Evolutionary conservation across 2,113 vertebrate species (phyloP), one percentile per base, ranked within the genome.

Genomic region (Neotoma lepida): DNA sequence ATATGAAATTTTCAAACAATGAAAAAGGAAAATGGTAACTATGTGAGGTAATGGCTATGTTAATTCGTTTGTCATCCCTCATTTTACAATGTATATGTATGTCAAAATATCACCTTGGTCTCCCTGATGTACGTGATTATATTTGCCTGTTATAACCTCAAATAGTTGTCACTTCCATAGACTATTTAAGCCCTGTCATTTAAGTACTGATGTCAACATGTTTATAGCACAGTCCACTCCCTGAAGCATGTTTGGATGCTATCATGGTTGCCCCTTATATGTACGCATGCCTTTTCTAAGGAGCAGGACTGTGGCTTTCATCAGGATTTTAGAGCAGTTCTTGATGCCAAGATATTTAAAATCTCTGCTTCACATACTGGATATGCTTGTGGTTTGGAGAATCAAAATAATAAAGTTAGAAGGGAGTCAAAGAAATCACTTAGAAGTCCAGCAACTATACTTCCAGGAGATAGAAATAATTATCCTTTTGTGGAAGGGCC

Each of bases 371-470:
- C 77, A 22, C 86, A 91, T 33, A 88, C 85, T 39, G 88, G 81
- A 87, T 54, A 64, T 70, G 74, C n/a, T 96, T 87, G 63, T 33
- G 30, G 96, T 94, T 93, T 96, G 39, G 15, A 94, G 66, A 96
- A 91, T 96, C 82, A 92, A 86, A 91, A 82, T 87, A 89, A 95
- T 74, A 71, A 71, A 95, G 30, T 95, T 88, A 95, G 90, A 94
- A 96, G 39, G 90, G 13, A 64, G 49, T 33, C 49, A 86, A 78
- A 94, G 89, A 77, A 90, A 86, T 63, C 81, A 88, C 39, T 89
- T 95, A 81, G 93, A 71, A 81, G 44, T 39, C 80, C 41, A 46
- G 88, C 70, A 89, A 81, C 56, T 46, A 90, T 70, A 26, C 56
- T 33, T 81, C 87, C 64, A 54, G 35, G 71, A 94, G 51, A 93